Evolutionary conservation across 2,888 invertebrate species (phyloP).

Genomic region (Drosophila longiperda): DNA sequence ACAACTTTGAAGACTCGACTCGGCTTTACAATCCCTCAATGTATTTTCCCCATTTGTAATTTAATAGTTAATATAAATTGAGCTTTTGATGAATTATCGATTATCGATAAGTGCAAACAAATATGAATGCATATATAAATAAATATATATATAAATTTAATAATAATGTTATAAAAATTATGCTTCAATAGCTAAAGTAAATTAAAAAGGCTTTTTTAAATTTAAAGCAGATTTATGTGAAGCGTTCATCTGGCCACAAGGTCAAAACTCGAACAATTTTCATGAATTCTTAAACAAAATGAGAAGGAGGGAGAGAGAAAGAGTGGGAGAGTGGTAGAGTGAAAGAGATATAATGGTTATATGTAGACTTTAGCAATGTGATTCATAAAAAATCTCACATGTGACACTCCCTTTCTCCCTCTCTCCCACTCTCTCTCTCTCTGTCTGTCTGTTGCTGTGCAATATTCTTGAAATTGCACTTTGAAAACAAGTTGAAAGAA

Average conservation of each 20-base stretch:
- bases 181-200: not conserved
- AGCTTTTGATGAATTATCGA: not conserved
- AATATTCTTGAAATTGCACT: slow-evolving; percentile 26
- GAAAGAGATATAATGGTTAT: not conserved
- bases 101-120: too few species aligned
- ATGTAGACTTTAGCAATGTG: not conserved
- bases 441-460: not conserved
- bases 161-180: not conserved
- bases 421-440: not conserved
- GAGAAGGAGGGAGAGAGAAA: not conserved
- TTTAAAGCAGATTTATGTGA: not conserved
- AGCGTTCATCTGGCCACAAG: not conserved
- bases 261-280: slow-evolving; percentile 2
- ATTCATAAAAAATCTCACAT: slow-evolving; percentile 20
- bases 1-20: not conserved
- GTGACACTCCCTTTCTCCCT: not conserved
- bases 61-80: not conserved
- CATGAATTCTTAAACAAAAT: not conserved
- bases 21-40: not conserved
- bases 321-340: too few species aligned
- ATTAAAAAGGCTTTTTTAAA: not conserved
- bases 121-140: not conserved
- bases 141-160: not conserved
- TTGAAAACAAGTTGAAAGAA: slow-evolving; percentile 2
- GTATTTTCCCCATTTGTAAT: not conserved